Evolutionary conservation across 2,888 invertebrate species (phyloP), one percentile per base, ranked within the genome.

Genomic region (Drosophila nr. perissopoda): DNA sequence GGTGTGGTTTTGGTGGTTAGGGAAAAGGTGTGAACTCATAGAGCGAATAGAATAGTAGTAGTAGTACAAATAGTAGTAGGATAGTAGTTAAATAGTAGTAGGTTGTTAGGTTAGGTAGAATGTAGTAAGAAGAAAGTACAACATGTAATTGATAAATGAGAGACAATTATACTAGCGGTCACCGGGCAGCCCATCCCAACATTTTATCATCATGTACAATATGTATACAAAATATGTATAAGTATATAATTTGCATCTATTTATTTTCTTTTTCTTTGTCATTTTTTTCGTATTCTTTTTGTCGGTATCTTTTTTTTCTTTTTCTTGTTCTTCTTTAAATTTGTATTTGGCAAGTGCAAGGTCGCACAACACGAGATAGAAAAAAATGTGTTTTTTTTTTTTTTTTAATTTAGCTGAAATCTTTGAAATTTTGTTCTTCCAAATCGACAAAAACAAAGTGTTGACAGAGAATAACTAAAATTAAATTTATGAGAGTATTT

Each of bases 141-240:
- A 91, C 90, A 90, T 90, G 89, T 90, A 91, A 91, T 90, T 91
- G 84, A 90, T 91, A 85, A 87, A 88, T 87, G 69, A 74, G 83
- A 73, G 89, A 90, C 87, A 91, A 91, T 90, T 91, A 92, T 92
- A 92, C 92, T 92, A 92, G 92, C 92, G 92, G 92, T 93, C 92
- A 93, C 92, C 93, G 93, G 93, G 93, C 93, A 93, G 93, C 93
- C 93, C 93, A 93, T 93, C 93, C 93, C 93, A 93, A 93, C 93
- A 93, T 92, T 91, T 92, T 87, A 87, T 91, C 88, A 90, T 90
- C 88, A 88, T 87, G 85, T 87, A 87, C 87, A 87, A 91, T 82
- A 84, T 83, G 72, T 88, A 78, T 82, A 90, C 76, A 82, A 84
- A 76, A 83, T 89, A 85, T 84, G 84, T 90, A 75, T 78, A 75